Conservation (phyloP, 30 jellyfish, hydroid and myxozoan species). For the Turritopsis dohrnii region DNA sequence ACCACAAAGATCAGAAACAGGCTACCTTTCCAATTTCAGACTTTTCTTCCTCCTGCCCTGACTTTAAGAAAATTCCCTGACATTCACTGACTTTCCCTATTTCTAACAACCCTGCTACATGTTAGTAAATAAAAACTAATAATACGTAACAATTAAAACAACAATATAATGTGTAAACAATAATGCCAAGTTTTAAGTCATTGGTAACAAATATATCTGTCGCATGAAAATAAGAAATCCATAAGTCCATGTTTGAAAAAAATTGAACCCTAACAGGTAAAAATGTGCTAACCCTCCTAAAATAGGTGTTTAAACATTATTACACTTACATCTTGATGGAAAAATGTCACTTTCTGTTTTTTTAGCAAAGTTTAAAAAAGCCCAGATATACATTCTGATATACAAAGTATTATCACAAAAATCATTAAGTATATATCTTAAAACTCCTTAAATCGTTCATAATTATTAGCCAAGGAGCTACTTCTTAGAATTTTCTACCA, state of each 20-base stretch:
- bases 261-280: too few relatives aligned
- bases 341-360: neutral
- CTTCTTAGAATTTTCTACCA: neutral
- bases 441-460: neutral
- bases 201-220: too few relatives aligned
- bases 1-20: neutral
- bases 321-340: neutral
- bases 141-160: neutral
- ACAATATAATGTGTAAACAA: too few relatives aligned
- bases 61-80: neutral
- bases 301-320: neutral
- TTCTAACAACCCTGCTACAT: neutral
- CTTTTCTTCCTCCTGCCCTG: neutral
- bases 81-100: neutral
- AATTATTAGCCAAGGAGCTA: neutral
- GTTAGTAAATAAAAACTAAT: too few relatives aligned
- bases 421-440: too few relatives aligned
- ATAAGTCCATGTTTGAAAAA: neutral
- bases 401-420: neutral
- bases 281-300: neutral
- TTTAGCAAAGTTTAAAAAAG: neutral
- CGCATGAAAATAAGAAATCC: neutral
- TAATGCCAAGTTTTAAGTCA: too few relatives aligned
- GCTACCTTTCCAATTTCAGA: neutral
- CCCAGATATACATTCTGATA: neutral